Percentiles rank a stretch among this genome's conserved stretches.
Conservation (phyloP, 2,113 vertebrate species). For the Pogonocichla stellata region DNA sequence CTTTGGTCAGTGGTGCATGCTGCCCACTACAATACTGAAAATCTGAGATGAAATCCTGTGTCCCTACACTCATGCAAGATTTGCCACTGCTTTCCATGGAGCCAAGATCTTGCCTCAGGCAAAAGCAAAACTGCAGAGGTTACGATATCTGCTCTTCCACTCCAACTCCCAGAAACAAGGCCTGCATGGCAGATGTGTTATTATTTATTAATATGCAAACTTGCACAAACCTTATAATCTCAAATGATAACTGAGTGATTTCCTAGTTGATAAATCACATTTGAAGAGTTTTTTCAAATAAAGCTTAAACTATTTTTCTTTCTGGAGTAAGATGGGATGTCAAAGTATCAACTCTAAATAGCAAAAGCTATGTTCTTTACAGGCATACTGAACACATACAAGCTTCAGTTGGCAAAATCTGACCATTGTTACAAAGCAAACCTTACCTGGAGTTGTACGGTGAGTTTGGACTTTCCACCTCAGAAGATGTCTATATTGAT, state of each 20-base stretch:
- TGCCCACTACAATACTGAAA: neutral
- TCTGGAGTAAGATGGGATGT: neutral
- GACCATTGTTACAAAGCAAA: neutral
- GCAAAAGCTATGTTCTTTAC: neutral
- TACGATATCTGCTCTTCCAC: constrained; percentile 43
- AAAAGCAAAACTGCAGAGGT: constrained; percentile 58
- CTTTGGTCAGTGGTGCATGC: neutral
- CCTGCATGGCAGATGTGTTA: constrained; percentile 45
- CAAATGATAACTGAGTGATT: constrained; percentile 7
- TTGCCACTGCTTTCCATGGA: neutral
- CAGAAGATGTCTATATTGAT: neutral
- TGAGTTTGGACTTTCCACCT: neutral
- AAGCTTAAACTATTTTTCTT: neutral
- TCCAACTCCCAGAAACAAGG: constrained; percentile 38
- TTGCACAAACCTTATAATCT: constrained; percentile 19
- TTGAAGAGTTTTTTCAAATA: neutral
- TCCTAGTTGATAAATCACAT: neutral
- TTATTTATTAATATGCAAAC: constrained; percentile 50
- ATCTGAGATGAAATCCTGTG: neutral
- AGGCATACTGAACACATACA: neutral
- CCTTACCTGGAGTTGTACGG: neutral
- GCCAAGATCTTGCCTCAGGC: constrained; percentile 22
- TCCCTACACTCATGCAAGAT: neutral
- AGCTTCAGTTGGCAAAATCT: neutral
- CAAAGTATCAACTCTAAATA: neutral